Conservation (phyloP, 2,797 vertebrate genomes). For the Coregonus ussuriensis region DNA sequence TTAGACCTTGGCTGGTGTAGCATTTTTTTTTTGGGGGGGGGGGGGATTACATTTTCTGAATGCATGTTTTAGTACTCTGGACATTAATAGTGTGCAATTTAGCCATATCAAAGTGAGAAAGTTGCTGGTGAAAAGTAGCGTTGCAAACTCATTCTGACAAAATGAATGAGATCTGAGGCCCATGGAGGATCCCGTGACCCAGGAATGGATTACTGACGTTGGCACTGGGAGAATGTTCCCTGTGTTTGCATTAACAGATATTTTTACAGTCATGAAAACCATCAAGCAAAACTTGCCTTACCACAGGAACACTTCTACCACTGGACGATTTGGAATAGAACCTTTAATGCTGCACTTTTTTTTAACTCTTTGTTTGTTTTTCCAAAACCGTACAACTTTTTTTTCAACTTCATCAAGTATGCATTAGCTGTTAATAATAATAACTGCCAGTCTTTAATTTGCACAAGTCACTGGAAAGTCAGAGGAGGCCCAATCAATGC, state of each 20-base stretch:
- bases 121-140: slow-evolving; percentile 16
- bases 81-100: slow-evolving; percentile 52
- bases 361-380: background rate
- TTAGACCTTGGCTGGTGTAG: background rate
- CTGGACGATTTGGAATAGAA: no score
- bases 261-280: slow-evolving; percentile 46
- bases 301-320: background rate
- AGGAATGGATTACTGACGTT: slow-evolving; percentile 45
- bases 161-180: slow-evolving; percentile 12
- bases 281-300: background rate
- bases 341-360: no score
- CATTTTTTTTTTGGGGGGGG: no score
- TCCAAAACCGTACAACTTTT: background rate
- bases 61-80: slow-evolving; percentile 20
- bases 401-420: background rate
- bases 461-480: slow-evolving; percentile 5
- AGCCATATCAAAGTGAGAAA: slow-evolving; percentile 42
- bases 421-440: slow-evolving; percentile 39
- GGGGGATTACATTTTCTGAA: background rate
- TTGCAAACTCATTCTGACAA: slow-evolving; percentile 28
- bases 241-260: slow-evolving; percentile 51
- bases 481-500: slow-evolving; percentile 11
- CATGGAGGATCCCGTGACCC: slow-evolving; percentile 16
- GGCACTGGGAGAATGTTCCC: slow-evolving; percentile 47
- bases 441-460: slow-evolving; percentile 39